Evolutionary conservation across 1,140 invertebrate species (phyloP).

Genomic region (Platyscapa corneri): DNA sequence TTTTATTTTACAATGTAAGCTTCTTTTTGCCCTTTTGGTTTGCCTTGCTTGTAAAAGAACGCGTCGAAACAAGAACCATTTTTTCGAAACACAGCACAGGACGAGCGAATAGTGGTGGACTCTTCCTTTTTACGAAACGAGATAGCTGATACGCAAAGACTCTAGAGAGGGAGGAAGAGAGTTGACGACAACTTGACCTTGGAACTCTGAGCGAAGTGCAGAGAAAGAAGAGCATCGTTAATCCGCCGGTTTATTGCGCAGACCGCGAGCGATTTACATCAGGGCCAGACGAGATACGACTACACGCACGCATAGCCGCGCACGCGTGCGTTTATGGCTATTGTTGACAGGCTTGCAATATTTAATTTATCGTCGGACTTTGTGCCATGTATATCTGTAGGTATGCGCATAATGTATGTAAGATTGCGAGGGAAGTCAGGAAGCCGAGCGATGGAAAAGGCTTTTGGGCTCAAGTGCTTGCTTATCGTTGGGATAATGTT

Average conservation of each 20-base stretch:
- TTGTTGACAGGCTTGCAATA: constrained; percentile 34
- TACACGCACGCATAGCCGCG: background rate
- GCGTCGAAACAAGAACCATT: background rate
- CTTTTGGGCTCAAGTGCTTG: background rate
- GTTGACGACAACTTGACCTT: constrained; percentile 8
- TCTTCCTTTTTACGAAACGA: background rate
- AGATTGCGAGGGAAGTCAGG: background rate
- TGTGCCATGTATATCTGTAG: background rate
- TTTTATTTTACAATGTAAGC: background rate
- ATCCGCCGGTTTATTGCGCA: constrained; percentile 38
- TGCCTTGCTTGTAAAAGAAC: background rate
- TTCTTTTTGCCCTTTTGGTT: background rate
- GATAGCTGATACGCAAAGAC: background rate
- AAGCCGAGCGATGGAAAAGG: background rate
- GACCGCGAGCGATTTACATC: constrained; percentile 36
- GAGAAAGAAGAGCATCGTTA: constrained; percentile 37
- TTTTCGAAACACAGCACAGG: background rate
- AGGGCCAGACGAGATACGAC: background rate
- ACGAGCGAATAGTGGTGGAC: background rate
- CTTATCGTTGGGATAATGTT: constrained; percentile 14
- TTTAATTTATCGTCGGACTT: constrained; percentile 40
- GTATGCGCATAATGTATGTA: constrained; percentile 5
- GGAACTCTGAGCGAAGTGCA: constrained; percentile 18
- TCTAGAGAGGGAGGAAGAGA: background rate
- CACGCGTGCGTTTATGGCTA: constrained; percentile 17